Percentiles rank a stretch among this genome's conserved stretches.
phyloP scores from a whole-genome alignment of 2,113 vertebrate genomes.

The Syrrhaptes paradoxus region DNA sequence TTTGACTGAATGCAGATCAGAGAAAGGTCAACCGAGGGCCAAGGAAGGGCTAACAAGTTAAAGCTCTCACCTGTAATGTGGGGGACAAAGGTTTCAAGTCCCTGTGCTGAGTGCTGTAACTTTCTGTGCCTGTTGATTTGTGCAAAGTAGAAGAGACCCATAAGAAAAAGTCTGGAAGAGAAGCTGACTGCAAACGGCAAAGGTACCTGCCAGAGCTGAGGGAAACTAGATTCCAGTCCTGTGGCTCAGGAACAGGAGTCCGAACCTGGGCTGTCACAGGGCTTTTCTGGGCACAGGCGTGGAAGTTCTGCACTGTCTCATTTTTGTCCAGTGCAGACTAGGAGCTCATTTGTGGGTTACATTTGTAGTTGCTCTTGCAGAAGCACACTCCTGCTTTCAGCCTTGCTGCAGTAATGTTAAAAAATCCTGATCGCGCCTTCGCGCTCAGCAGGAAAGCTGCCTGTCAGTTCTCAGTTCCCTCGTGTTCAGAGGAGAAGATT shows the following conservation, averaged over 20 bases:
- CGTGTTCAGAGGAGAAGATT: background rate
- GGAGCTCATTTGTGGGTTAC: background rate
- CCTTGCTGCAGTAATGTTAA: background rate
- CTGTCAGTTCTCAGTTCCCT: background rate
- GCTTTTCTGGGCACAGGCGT: background rate
- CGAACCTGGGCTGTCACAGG: background rate
- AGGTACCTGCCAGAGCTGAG: background rate
- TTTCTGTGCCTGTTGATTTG: background rate
- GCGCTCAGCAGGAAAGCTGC: background rate
- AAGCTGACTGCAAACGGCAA: background rate
- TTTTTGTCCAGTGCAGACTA: background rate
- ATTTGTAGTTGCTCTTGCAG: background rate
- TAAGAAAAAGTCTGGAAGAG: background rate
- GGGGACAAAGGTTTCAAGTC: background rate
- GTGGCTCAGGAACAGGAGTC: background rate
- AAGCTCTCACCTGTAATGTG: background rate
- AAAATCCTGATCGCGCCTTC: background rate
- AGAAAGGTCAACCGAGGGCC: background rate
- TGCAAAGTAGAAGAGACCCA: background rate
- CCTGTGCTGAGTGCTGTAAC: background rate
- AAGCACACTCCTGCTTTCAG: background rate
- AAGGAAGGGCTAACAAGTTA: background rate
- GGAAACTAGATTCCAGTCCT: rapidly evolving
- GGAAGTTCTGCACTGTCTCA: background rate
- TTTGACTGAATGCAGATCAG: background rate